These are phyloP conservation scores for Lonchura striata DNA, from an alignment of 2,113 vertebrate species.

Conservation along the genomic window DNA sequence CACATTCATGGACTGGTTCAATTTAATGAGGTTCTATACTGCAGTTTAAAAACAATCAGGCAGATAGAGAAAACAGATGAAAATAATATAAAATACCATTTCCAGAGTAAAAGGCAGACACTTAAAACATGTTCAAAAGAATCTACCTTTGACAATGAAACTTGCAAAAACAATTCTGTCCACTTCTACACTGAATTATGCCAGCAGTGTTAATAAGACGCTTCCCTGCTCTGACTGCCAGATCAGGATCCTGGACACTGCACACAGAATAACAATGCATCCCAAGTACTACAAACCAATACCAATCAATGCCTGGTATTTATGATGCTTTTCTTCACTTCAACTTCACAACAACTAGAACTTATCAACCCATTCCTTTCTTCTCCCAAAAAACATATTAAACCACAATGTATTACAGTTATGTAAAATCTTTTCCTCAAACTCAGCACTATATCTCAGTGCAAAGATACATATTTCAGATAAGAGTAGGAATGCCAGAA, in stretches of 20 bases:
- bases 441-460: not conserved
- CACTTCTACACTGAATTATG: not conserved
- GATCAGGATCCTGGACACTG: not conserved
- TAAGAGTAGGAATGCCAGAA: not conserved
- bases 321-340: not conserved
- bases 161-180: conserved; percentile 39
- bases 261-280: rapidly evolving
- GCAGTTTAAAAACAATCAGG: conserved; percentile 38
- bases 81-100: conserved; percentile 6
- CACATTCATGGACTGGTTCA: not conserved
- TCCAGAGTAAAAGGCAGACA: conserved; percentile 20
- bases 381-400: not conserved
- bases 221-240: not conserved
- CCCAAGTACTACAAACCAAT: not conserved
- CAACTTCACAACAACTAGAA: not conserved
- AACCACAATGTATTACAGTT: not conserved
- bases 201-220: not conserved
- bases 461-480: not conserved
- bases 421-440: not conserved
- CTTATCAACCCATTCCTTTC: not conserved
- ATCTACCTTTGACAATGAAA: not conserved
- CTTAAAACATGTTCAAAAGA: not conserved
- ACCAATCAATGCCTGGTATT: not conserved
- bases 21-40: conserved; percentile 54
- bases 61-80: conserved; percentile 48